Percentiles rank a stretch among this genome's conserved stretches.
These are phyloP conservation scores for Octonoba sinensis DNA, from an alignment of 2,888 invertebrate genomes.

Conservation along the genomic window DNA sequence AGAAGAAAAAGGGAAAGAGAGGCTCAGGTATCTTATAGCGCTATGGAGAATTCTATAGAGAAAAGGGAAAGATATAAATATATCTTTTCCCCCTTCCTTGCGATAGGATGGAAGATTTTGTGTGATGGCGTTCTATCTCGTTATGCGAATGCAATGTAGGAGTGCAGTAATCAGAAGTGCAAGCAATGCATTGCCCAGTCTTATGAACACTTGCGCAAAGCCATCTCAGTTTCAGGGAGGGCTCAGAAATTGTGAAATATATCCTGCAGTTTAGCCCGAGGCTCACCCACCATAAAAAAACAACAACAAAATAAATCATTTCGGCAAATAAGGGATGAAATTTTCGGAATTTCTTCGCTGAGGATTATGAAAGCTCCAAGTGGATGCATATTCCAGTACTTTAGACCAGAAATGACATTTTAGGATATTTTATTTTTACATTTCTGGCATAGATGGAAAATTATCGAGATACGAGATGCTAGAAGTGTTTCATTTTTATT, in stretches of 20 bases:
- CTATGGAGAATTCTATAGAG: constrained; percentile 51
- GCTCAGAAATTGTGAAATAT: constrained; percentile 48
- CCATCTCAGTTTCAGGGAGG: constrained; percentile 19
- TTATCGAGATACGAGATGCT: too few relatives aligned
- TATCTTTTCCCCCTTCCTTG: constrained; percentile 25
- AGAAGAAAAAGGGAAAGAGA: background rate
- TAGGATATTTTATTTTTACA: too few relatives aligned
- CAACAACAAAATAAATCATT: constrained; percentile 27
- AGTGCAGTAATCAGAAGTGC: constrained; percentile 58
- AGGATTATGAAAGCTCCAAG: background rate
- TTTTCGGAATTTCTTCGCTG: background rate
- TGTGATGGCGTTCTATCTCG: constrained; percentile 55
- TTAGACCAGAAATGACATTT: too few relatives aligned
- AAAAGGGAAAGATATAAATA: constrained; percentile 41
- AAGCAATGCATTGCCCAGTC: constrained; percentile 46
- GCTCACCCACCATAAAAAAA: constrained; percentile 24
- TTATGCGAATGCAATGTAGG: constrained; percentile 48
- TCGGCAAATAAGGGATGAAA: constrained; percentile 14
- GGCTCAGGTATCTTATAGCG: constrained; percentile 59
- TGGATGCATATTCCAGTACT: too few relatives aligned
- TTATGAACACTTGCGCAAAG: constrained; percentile 55
- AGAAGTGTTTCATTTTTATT: too few relatives aligned
- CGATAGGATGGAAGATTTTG: constrained; percentile 52
- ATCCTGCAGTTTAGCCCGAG: constrained; percentile 32
- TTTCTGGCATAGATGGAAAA: too few relatives aligned